Conservation (phyloP, 2,888 invertebrate genomes). For the Disparrhopalites patrizii region DNA sequence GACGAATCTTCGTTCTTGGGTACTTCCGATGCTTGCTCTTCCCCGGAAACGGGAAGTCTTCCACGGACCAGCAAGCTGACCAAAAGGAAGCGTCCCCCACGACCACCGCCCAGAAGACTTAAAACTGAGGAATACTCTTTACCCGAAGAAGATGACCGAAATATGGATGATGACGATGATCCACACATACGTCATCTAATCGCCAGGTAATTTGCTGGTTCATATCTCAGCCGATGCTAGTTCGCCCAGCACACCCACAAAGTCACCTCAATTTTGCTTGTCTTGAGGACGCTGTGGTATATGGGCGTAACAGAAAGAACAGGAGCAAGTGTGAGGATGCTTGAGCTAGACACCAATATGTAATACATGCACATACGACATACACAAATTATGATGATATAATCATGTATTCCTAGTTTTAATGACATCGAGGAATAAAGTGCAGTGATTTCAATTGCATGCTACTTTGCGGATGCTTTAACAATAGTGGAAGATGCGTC, state of each 20-base stretch:
- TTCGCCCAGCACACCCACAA: too few species aligned
- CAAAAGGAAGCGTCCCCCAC: constrained; percentile 47
- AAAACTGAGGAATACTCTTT: constrained; percentile 46
- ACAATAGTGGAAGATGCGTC: constrained; percentile 48
- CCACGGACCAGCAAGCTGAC: constrained; percentile 47
- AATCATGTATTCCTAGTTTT: too few species aligned
- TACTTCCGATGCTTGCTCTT: constrained; percentile 47
- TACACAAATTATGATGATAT: too few species aligned
- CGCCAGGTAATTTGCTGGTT: constrained; percentile 40
- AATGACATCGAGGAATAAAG: too few species aligned
- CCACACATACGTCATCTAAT: constrained; percentile 47
- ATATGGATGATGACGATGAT: constrained; percentile 40
- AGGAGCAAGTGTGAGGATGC: too few species aligned
- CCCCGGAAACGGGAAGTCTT: constrained; percentile 48
- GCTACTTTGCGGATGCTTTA: not conserved
- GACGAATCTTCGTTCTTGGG: constrained; percentile 48
- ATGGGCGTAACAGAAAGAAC: too few species aligned
- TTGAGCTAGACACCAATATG: too few species aligned
- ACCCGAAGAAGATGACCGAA: constrained; percentile 44
- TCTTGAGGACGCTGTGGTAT: too few species aligned
- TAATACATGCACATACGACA: too few species aligned
- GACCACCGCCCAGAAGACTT: constrained; percentile 47
- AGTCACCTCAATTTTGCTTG: too few species aligned
- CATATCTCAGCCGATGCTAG: too few species aligned
- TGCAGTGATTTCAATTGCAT: too few species aligned